Evolutionary conservation across 2,888 invertebrate species (phyloP), one percentile per base, ranked within the genome.

Genomic region (Phrixothrix hirtus): DNA sequence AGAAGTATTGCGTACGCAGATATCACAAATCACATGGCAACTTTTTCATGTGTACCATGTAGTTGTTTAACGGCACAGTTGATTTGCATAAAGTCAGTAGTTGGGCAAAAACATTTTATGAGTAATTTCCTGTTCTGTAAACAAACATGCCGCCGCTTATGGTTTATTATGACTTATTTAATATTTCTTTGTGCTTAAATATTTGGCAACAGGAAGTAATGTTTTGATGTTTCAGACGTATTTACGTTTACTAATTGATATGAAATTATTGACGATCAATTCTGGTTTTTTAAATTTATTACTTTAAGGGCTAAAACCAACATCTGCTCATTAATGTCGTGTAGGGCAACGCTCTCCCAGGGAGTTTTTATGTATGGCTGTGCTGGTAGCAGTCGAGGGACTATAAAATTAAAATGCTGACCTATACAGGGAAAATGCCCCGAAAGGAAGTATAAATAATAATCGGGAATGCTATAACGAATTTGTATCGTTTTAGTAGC

Each of bases 321-420:
- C 43, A 49, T 37, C 49, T 49, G 49, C 36, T 46, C 31, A 31
- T 35, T 27, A 26, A 42, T 36, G 37, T 25, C 42, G 16, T 11
- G 31, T 36, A 36, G 42, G 39, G 37, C 37, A 43, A 16, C 10
- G 42, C 30, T 49, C 49, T 49, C 49, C 49, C 43, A 36, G 49
- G 42, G 49, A 17, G 49, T 36, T 49, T 43, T 26, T 35, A 41
- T 16, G 29, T 21, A 25, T 12, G 7, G 15, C 34, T 34, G 36
- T 36, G 35, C 17, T 30, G 44, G 31, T 49, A 35, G 34, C 29
- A 13, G 38, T 41, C 26, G n/a, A 15, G 16, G 12, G 32, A 39
- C 29, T 29, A 35, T 41, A 35, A 46, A 16, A 26, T 38, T 46
- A 37, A 38, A 38, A 47, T 27, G 25, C 26, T 26, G 11, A 10